phyloP scores from a whole-genome alignment of 2,888 invertebrate species.

The Drosophila basisetae region DNA sequence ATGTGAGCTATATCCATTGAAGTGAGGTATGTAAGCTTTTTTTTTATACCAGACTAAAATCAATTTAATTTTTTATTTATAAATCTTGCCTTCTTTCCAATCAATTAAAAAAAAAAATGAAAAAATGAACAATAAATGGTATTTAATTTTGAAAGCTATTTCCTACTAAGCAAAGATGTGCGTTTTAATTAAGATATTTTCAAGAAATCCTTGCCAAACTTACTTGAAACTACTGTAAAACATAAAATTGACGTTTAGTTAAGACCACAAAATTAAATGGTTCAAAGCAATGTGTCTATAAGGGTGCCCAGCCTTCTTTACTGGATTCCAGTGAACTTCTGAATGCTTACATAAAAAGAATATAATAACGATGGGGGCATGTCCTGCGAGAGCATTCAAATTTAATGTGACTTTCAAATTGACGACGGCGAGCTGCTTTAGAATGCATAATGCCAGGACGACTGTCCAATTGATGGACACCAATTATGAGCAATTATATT shows the following conservation, averaged over 20 bases:
- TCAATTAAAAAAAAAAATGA: background rate
- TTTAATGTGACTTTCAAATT: slow-evolving; percentile 26
- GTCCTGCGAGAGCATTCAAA: slow-evolving; percentile 13
- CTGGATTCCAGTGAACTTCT: background rate
- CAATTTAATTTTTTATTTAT: background rate
- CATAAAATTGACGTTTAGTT: background rate
- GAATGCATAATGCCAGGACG: slow-evolving; percentile 40
- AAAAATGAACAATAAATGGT: background rate
- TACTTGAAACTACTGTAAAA: background rate
- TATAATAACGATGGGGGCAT: background rate
- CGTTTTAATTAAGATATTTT: background rate
- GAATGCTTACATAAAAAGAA: background rate
- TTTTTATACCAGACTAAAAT: background rate
- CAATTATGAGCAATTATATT: slow-evolving; percentile 49
- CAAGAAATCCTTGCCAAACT: background rate
- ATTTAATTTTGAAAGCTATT: background rate
- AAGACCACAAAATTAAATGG: background rate
- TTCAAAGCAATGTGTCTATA: background rate
- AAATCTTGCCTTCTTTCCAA: background rate
- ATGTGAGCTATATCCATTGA: background rate
- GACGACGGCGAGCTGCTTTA: slow-evolving; percentile 21
- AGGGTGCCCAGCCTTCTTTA: background rate
- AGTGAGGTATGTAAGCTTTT: background rate
- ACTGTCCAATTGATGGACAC: slow-evolving; percentile 19
- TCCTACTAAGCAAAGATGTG: background rate